Conservation (phyloP, 2,797 vertebrate genomes). For the Saxicola maurus region DNA sequence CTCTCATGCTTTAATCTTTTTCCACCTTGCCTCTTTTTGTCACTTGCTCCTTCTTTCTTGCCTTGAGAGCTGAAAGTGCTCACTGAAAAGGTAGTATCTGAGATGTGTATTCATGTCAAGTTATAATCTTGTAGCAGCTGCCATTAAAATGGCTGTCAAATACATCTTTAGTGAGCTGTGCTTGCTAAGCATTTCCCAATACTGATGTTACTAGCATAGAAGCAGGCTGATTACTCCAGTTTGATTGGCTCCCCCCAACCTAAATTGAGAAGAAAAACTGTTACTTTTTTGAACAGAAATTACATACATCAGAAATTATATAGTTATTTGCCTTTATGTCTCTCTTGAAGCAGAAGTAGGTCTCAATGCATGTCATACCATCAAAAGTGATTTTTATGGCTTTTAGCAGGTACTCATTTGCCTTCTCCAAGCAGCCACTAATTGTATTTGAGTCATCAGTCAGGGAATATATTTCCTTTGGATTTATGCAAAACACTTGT, state of each 20-base stretch:
- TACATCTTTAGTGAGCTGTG: background rate
- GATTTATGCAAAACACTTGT: background rate
- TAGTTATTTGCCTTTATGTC: background rate
- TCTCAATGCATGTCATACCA: background rate
- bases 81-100: background rate
- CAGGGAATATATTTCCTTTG: background rate
- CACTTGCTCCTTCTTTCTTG: background rate
- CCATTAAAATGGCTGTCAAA: background rate
- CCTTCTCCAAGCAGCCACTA: background rate
- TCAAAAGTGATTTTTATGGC: background rate
- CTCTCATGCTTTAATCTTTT: background rate
- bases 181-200: constrained; percentile 5
- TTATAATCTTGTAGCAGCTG: background rate
- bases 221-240: background rate
- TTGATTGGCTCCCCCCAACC: background rate
- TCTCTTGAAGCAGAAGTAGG: background rate
- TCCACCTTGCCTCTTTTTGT: background rate
- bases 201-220: background rate
- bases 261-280: background rate
- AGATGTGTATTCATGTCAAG: background rate
- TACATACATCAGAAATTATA: background rate
- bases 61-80: background rate
- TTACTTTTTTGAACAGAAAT: background rate
- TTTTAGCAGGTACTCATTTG: background rate
- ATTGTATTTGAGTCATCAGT: background rate